Percentiles rank a stretch among this genome's conserved stretches.
phyloP scores from a whole-genome alignment of 2,113 vertebrate species.

The crab-eating macaque (Macaca fascicularis) region DNA sequence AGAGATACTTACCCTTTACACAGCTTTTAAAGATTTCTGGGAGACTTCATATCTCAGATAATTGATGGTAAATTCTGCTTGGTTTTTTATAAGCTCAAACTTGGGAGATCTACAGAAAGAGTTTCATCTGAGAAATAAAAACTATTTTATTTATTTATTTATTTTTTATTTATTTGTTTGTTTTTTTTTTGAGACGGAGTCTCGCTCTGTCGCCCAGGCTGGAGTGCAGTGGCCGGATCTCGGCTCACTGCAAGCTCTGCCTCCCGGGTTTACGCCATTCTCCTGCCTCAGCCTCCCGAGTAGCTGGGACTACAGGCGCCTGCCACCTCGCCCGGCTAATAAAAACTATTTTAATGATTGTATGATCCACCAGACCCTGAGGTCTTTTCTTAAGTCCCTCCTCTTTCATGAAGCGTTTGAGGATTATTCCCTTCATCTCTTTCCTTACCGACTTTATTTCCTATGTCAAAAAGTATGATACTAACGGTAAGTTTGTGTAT shows the following conservation, averaged over 20 bases:
- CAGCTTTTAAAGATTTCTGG: neutral
- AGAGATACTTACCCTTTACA: neutral
- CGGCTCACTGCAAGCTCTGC: no score
- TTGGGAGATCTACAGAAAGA: neutral
- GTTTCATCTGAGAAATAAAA: constrained; percentile 34
- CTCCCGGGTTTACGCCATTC: no score
- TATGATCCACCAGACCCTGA: neutral
- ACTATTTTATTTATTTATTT: neutral
- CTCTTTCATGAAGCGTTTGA: neutral
- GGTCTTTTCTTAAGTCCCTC: neutral
- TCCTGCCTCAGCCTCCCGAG: no score
- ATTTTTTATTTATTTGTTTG: no score
- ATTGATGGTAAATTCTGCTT: neutral
- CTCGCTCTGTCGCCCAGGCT: no score
- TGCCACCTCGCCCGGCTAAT: neutral
- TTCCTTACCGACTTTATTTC: neutral
- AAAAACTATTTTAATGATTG: neutral
- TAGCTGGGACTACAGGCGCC: no score
- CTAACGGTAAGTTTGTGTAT: neutral
- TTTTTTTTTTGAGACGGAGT: no score
- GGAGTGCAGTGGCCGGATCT: no score
- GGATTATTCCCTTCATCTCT: neutral
- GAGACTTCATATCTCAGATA: constrained; percentile 14
- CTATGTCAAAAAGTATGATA: neutral
- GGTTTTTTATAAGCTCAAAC: constrained; percentile 26